Base-by-base conservation (phyloP, 2,113 vertebrate genomes). In the Eptesicus fuscus region DNA sequence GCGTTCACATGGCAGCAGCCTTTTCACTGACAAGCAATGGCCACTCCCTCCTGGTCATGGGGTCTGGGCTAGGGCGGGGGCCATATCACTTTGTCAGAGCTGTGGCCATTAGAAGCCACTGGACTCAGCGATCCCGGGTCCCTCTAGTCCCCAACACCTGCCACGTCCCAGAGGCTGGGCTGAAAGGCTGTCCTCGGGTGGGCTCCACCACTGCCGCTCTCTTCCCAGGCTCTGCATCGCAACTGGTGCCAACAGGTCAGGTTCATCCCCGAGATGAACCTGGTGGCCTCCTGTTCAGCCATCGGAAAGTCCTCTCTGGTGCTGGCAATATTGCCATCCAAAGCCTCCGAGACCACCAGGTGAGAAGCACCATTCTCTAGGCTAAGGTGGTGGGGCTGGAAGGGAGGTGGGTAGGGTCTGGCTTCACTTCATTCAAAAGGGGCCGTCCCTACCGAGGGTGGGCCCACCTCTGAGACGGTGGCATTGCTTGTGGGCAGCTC, bases 211-310 rank as follows among this genome's bases (percentile, higher is more conserved):
- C 0, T 12, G 28, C 10, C 4, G 0, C 53, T 92, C 42, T 94
- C 86, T 95, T 30, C 1, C n/a, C 86, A 98, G 97, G 89, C 59
- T 0, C 53, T 98, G 79, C 98, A 93, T 16, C 47, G 87, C 85
- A 97, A 90, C 97, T 97, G 98, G 98, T 97, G 95, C 49, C 93
- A 93, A 18, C 97, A 97, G 97, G 87, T 95, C 23, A 97, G 95
- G 97, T 94, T 98, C 94, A 97, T 98, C 77, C 96, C 98, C 30
- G 71, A 97, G 91, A 77, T 97, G 11, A 25, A 97, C 84, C 63
- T 95, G 47, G 97, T 97, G 53, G 96, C 91, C 79, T 98, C 98
- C 94, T 98, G 97, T 84, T 97, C 97, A 0, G 96, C 94, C 4
- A 0, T 89, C 6, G 96, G 95, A 56, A 97, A 97, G 67, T 86